Evolutionary conservation across 2,888 invertebrate species (phyloP).

Genomic region (Gasteruption jaculator): DNA sequence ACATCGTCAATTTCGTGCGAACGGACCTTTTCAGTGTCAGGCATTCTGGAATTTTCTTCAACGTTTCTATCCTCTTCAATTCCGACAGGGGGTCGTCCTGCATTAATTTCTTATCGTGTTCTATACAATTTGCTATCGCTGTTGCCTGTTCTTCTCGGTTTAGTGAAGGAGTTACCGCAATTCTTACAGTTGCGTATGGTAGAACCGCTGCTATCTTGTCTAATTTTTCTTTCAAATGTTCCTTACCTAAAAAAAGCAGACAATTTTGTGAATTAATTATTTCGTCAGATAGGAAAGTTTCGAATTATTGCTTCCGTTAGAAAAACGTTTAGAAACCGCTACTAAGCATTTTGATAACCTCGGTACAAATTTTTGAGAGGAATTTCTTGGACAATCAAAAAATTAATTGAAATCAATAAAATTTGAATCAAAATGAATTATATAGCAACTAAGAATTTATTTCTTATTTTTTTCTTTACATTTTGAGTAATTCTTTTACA

Average conservation of each 20-base stretch:
- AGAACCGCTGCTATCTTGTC: too few relatives aligned
- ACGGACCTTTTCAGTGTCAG: constrained; percentile 66
- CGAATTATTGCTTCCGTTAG: too few relatives aligned
- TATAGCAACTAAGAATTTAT: too few relatives aligned
- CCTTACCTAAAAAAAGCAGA: too few relatives aligned
- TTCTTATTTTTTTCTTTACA: constrained; percentile 1
- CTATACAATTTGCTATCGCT: constrained; percentile 63
- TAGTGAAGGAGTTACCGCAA: constrained; percentile 14
- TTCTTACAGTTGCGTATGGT: constrained; percentile 18
- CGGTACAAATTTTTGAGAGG: background rate
- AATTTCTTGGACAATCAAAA: background rate
- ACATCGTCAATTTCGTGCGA: constrained; percentile 60
- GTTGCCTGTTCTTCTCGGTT: constrained; percentile 55
- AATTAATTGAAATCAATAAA: too few relatives aligned
- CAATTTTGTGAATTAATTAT: too few relatives aligned
- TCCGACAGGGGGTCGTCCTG: constrained; percentile 62
- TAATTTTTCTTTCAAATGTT: background rate
- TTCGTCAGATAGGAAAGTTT: too few relatives aligned
- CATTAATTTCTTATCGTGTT: constrained; percentile 63
- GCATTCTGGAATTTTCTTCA: constrained; percentile 66
- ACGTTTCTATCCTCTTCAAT: constrained; percentile 61
- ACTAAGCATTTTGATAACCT: background rate
- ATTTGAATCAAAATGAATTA: too few relatives aligned
- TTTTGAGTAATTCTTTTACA: background rate
- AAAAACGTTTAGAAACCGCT: background rate